These are phyloP conservation scores for Rana temporaria DNA, from an alignment of 2,113 vertebrate genomes.

Conservation along the genomic window DNA sequence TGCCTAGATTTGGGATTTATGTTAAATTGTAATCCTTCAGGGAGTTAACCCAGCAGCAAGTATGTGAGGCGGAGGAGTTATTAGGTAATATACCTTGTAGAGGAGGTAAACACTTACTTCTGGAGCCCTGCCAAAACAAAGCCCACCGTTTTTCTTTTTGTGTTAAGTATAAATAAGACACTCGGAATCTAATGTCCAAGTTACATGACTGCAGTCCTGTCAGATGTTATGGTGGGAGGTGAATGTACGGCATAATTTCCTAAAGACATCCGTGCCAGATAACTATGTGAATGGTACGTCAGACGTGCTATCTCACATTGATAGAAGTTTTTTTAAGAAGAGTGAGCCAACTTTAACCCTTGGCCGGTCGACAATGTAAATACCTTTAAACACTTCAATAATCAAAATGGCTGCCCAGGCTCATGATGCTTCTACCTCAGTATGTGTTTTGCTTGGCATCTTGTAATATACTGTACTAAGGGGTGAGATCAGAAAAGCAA, in stretches of 20 bases:
- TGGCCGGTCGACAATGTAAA: background rate
- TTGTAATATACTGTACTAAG: too few species aligned
- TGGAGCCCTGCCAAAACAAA: background rate
- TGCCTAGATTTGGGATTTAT: too few species aligned
- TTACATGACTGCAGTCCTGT: background rate
- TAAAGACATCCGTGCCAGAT: background rate
- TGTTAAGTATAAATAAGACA: background rate
- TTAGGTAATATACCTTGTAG: background rate
- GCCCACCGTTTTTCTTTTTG: constrained; percentile 1
- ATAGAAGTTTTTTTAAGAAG: too few species aligned
- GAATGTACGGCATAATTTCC: background rate
- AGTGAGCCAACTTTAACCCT: background rate
- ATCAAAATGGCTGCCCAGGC: too few species aligned
- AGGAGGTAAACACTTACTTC: background rate
- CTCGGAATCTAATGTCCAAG: too few species aligned
- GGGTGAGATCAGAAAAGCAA: too few species aligned
- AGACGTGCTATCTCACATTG: too few species aligned
- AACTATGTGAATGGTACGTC: background rate
- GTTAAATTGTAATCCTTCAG: too few species aligned
- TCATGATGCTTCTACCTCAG: too few species aligned
- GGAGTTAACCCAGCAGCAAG: background rate
- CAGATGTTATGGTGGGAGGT: background rate
- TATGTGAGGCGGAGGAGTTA: background rate
- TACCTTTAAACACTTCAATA: too few species aligned
- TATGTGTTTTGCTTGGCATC: too few species aligned